phyloP scores from a whole-genome alignment of 2,113 vertebrate species.

The Mesembrinibis cayennensis region DNA sequence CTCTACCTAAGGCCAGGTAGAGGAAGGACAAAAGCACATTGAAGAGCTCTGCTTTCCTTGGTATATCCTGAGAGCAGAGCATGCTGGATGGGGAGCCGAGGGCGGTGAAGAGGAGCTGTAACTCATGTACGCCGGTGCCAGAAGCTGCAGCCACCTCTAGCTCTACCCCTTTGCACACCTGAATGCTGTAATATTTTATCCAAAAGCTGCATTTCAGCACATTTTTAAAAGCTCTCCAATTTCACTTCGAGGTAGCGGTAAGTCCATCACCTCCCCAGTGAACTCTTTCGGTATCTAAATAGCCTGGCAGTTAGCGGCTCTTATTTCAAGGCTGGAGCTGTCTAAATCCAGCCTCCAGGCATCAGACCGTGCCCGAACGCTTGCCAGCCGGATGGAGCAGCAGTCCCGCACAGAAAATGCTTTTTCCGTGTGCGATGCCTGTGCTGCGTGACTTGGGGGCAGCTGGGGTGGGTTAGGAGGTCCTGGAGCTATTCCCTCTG shows the following conservation, averaged over 20 bases:
- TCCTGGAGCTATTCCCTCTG: not conserved
- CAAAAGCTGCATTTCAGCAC: conserved; percentile 30
- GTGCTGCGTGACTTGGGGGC: not conserved
- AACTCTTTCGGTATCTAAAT: conserved; percentile 24
- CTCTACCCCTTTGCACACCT: not conserved
- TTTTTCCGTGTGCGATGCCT: not conserved
- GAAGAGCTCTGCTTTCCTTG: not conserved
- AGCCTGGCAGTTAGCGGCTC: not conserved
- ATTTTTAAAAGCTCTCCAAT: conserved; percentile 26
- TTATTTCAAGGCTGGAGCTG: conserved; percentile 43
- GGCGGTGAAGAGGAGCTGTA: not conserved
- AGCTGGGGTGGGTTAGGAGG: not conserved
- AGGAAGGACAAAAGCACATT: not conserved
- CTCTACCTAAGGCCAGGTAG: not conserved
- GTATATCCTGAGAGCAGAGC: not conserved
- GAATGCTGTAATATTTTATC: not conserved
- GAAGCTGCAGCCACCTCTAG: not conserved
- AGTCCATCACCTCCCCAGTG: conserved; percentile 36
- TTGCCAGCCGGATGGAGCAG: not conserved
- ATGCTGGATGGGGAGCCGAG: not conserved
- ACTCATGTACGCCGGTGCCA: not conserved
- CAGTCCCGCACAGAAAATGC: not conserved
- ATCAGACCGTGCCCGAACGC: not conserved
- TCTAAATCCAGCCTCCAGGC: conserved; percentile 40
- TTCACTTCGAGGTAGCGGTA: not conserved